Conservation (phyloP, 2,113 vertebrate genomes). For the Podarcis raffonei region DNA sequence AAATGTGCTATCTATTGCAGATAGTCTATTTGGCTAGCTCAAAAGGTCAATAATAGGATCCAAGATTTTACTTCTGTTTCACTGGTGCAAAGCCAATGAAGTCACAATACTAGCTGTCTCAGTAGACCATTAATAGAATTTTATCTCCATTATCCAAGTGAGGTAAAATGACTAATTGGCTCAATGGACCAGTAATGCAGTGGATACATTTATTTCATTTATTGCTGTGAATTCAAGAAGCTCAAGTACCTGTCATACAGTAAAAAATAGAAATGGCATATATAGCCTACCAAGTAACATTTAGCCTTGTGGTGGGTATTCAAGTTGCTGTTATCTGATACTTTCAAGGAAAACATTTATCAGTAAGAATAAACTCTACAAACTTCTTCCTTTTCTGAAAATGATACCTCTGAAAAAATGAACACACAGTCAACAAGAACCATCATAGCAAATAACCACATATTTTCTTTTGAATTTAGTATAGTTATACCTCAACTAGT, state of each 20-base stretch:
- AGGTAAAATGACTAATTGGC: neutral
- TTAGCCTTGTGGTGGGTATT: neutral
- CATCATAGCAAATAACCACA: neutral
- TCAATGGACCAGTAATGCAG: neutral
- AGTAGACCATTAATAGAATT: constrained; percentile 47
- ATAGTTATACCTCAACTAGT: neutral
- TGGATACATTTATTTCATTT: constrained; percentile 1
- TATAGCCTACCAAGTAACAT: constrained; percentile 23
- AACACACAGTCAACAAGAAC: neutral
- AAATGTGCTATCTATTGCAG: constrained; percentile 19
- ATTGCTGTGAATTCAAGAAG: neutral
- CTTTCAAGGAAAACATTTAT: neutral
- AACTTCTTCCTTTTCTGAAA: neutral
- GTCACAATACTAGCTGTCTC: constrained; percentile 47
- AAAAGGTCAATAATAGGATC: constrained; percentile 18
- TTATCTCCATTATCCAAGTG: constrained; percentile 24
- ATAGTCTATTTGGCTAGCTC: constrained; percentile 17
- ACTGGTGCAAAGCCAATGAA: constrained; percentile 53
- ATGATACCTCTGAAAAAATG: neutral
- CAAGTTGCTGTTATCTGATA: neutral
- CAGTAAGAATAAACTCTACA: neutral
- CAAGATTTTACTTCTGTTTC: constrained; percentile 46
- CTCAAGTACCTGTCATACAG: constrained; percentile 8
- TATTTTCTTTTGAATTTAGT: neutral
- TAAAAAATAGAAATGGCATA: constrained; percentile 10